phyloP scores from a whole-genome alignment of 2,888 invertebrate species.

The Arctia plantaginis region DNA sequence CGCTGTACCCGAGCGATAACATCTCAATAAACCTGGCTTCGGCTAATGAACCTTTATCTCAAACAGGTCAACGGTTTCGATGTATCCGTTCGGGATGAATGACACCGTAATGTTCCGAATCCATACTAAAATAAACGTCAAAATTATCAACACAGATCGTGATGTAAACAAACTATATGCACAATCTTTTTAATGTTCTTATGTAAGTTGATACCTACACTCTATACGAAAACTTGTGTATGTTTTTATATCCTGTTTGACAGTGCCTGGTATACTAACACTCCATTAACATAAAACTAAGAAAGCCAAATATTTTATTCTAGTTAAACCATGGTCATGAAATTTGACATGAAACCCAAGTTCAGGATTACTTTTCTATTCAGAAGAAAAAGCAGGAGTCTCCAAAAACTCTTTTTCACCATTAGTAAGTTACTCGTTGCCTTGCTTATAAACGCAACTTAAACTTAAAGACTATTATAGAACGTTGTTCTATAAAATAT shows the following conservation, averaged over 20 bases:
- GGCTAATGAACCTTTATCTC: slow-evolving; percentile 67
- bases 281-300: no score
- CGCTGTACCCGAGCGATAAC: background rate
- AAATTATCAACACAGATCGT: slow-evolving; percentile 26
- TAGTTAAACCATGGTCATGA: no score
- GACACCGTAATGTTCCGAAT: slow-evolving; percentile 60
- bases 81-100: slow-evolving; percentile 62
- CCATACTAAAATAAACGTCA: slow-evolving; percentile 59
- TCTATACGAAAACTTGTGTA: background rate
- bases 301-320: no score
- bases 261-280: no score
- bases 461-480: no score
- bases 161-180: slow-evolving; percentile 32
- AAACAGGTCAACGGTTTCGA: slow-evolving; percentile 68
- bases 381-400: no score
- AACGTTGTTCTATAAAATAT: no score
- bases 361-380: no score
- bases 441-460: no score
- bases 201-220: background rate
- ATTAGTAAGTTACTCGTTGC: no score
- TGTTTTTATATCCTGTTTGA: background rate
- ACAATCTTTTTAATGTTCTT: slow-evolving; percentile 24
- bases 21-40: slow-evolving; percentile 60
- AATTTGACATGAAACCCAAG: no score
- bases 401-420: no score